Base-by-base conservation (phyloP, 2,113 vertebrate species). In the Vulpes vulpes region DNA sequence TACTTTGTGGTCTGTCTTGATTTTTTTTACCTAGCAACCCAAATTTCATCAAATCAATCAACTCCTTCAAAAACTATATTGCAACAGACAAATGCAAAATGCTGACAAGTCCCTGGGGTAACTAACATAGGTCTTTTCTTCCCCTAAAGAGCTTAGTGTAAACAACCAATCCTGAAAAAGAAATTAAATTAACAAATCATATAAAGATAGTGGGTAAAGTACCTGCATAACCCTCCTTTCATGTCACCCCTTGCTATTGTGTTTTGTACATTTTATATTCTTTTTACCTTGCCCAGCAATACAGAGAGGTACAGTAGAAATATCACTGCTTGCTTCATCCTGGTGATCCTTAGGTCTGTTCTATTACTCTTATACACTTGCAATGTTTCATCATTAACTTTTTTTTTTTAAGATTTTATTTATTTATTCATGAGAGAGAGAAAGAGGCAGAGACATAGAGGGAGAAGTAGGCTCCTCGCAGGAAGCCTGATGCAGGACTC, bases 41-140 rank as follows among this genome's bases (percentile, higher is more conserved):
- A 73, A 89, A 81, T 32, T 20, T 53, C 82, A 89, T 71, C 32
- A 83, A 64, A 60, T n/a, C 85, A 71, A 69, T 30, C 65, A n/a
- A 20, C 22, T 90, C 73, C 78, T 91, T 94, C 51, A 60, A 90
- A 91, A 94, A 30, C 51, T 89, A 91, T 62, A 80, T 0, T 60
- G 64, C 12, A 92, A 76, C 0, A 67, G 7, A 80, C 27, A 60
- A 79, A 57, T n/a, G 53, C 15, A 74, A 89, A 91, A 55, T 10
- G 59, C 38, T 49, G 11, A 35, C 5, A 14, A 82, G 22, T 69
- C 60, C 22, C 87, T n/a, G 8, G 27, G 53, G 14, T 30, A 53
- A 71, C 51, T 35, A 67, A 74, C 1, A 19, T 4, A 32, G 79
- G 67, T 71, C 73, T 87, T 71, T 17, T 76, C 38, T 60, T 38